Evolutionary conservation across 2,888 invertebrate species (phyloP).

Genomic region (Entomobrya proxima): DNA sequence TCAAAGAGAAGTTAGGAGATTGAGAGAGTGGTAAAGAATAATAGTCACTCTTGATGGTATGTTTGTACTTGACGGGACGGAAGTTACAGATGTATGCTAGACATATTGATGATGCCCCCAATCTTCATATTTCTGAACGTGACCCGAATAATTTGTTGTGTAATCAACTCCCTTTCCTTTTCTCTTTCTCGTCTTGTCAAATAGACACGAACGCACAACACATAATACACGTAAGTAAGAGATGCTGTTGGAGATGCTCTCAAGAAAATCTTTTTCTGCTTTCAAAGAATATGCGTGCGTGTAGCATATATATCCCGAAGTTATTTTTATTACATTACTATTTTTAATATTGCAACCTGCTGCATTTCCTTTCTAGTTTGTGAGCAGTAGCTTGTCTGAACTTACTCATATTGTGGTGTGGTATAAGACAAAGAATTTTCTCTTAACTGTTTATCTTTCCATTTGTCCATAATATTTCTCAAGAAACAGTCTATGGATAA

Average conservation of each 20-base stretch:
- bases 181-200: constrained; percentile 24
- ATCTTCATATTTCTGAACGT: constrained; percentile 74
- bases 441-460: not conserved
- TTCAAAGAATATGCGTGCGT: not conserved
- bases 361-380: constrained; percentile 4
- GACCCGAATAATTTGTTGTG: constrained; percentile 70
- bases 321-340: constrained; percentile 28
- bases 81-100: constrained; percentile 73
- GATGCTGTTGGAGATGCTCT: constrained; percentile 28
- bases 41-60: constrained; percentile 67
- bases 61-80: constrained; percentile 74
- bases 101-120: constrained; percentile 70
- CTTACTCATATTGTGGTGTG: too few relatives aligned
- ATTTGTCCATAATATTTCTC: not conserved
- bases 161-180: constrained; percentile 48
- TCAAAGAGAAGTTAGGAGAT: not conserved
- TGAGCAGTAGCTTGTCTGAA: not conserved
- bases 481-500: not conserved
- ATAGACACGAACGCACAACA: constrained; percentile 46
- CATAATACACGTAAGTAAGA: not conserved
- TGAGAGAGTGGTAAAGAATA: not conserved
- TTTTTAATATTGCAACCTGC: constrained; percentile 49
- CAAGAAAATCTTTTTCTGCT: constrained; percentile 41
- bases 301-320: not conserved
- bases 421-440: too few relatives aligned